Conservation (phyloP, 2,888 invertebrate genomes). For the Leistus spinibarbis region DNA sequence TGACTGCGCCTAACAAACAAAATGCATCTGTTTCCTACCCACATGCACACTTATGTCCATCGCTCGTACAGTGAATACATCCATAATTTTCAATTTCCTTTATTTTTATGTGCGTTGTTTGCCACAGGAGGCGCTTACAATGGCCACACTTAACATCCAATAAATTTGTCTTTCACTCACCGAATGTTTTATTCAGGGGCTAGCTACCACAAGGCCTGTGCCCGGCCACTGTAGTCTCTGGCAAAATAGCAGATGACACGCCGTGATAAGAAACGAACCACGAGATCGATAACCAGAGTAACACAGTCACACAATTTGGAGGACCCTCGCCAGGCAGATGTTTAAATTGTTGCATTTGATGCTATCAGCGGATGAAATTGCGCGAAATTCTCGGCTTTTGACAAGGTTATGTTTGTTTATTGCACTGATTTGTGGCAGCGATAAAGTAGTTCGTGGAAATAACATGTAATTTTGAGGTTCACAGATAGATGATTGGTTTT, state of each 20-base stretch:
- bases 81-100: conserved; percentile 52
- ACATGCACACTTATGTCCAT: conserved; percentile 21
- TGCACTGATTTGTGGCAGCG: background rate
- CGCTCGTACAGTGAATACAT: conserved; percentile 51
- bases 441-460: background rate
- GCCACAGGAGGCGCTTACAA: conserved; percentile 51
- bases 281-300: conserved; percentile 8
- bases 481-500: background rate
- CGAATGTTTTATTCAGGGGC: conserved; percentile 51
- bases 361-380: background rate
- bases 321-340: background rate
- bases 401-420: background rate
- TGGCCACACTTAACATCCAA: conserved; percentile 52
- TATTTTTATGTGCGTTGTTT: conserved; percentile 51
- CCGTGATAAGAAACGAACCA: conserved; percentile 12
- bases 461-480: background rate
- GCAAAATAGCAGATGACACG: conserved; percentile 10
- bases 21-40: too few relatives aligned
- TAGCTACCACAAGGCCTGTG: conserved; percentile 12
- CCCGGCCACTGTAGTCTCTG: background rate
- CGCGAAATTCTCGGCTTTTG: background rate
- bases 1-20: too few relatives aligned
- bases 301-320: background rate
- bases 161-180: conserved; percentile 51
- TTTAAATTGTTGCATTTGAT: background rate